Evolutionary conservation across 2,113 vertebrate species (phyloP).

Genomic region (Himantopus leucocephalus): DNA sequence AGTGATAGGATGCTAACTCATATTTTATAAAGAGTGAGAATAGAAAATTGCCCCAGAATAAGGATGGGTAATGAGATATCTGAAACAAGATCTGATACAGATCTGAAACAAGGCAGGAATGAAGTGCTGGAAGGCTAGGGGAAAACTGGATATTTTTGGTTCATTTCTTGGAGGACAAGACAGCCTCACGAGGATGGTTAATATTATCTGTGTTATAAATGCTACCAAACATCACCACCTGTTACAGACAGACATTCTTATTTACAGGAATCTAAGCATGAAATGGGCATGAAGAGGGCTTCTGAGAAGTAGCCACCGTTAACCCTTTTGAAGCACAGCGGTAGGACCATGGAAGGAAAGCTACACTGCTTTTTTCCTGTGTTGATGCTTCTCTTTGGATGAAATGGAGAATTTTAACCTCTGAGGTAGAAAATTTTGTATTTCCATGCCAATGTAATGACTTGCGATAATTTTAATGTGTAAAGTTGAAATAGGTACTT

Average conservation of each 20-base stretch:
- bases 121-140: neutral
- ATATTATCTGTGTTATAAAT: neutral
- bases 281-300: neutral
- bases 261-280: neutral
- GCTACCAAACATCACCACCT: neutral
- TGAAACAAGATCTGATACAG: neutral
- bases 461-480: neutral
- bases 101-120: neutral
- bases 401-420: neutral
- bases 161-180: neutral
- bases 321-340: neutral
- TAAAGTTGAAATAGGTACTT: neutral
- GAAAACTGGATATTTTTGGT: neutral
- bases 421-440: neutral
- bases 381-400: neutral
- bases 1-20: neutral
- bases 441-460: neutral
- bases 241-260: neutral
- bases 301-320: fast-evolving
- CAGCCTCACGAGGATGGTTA: neutral
- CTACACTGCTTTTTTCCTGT: neutral
- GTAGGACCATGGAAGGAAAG: neutral
- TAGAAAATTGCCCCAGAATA: neutral
- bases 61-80: neutral
- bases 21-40: neutral